Evolutionary conservation across 1,140 invertebrate genomes (phyloP).

Genomic region (Charaxes varanes): DNA sequence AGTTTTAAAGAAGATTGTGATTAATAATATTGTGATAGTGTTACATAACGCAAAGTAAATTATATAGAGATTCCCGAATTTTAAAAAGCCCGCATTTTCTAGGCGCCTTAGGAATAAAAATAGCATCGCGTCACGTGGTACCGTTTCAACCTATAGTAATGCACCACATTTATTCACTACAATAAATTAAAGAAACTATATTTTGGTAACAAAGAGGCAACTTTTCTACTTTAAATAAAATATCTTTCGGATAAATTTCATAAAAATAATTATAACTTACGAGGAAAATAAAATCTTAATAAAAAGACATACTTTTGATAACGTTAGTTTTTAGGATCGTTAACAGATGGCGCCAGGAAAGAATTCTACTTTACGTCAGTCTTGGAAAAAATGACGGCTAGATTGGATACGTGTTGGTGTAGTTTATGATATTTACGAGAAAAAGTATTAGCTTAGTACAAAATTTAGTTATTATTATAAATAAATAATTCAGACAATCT

Average conservation of each 20-base stretch:
- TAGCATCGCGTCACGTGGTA: conserved; percentile 68
- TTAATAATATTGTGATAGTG: conserved; percentile 61
- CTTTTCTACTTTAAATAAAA: too few species aligned
- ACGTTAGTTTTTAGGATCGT: conserved; percentile 47
- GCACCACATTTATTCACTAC: conserved; percentile 69
- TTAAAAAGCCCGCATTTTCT: conserved; percentile 76
- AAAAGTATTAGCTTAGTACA: conserved; percentile 63
- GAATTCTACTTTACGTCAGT: conserved; percentile 58
- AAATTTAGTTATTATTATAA: conserved; percentile 39
- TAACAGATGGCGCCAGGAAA: conserved; percentile 60
- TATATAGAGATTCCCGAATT: conserved; percentile 46
- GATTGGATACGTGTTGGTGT: conserved; percentile 74
- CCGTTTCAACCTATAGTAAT: conserved; percentile 66
- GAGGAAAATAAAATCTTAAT: conserved; percentile 9
- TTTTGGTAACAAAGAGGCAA: too few species aligned
- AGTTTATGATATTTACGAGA: conserved; percentile 76
- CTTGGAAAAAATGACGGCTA: conserved; percentile 76
- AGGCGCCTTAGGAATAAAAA: conserved; percentile 66
- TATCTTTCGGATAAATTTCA: conserved; percentile 6
- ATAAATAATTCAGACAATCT: conserved; percentile 39
- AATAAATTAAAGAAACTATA: conserved; percentile 33
- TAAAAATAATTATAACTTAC: conserved; percentile 9
- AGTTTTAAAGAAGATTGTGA: conserved; percentile 43
- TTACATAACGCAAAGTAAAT: conserved; percentile 68
- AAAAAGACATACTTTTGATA: conserved; percentile 56